Evolutionary conservation across 2,113 vertebrate genomes (phyloP).

Genomic region (Sceloporus tristichus): DNA sequence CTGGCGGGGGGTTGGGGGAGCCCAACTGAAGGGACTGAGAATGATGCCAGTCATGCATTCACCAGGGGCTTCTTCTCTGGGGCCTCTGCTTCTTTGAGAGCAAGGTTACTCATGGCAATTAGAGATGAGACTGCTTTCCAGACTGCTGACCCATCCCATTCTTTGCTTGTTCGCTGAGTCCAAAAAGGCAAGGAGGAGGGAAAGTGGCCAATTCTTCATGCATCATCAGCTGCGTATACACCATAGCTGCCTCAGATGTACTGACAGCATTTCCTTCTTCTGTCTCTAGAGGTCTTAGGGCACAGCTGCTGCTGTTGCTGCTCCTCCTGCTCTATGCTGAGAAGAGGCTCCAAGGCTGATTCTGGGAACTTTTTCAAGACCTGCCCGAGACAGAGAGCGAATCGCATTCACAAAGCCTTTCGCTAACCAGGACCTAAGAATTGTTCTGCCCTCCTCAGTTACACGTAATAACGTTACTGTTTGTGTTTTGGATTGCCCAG

Average conservation of each 20-base stretch:
- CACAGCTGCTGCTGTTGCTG: background rate
- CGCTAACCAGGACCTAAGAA: background rate
- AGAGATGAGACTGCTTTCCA: background rate
- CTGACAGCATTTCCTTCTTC: conserved; percentile 31
- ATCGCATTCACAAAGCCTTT: background rate
- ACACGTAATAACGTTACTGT: background rate
- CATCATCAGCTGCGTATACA: conserved; percentile 24
- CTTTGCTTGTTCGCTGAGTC: background rate
- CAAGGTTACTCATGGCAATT: background rate
- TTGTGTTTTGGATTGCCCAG: background rate
- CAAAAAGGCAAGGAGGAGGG: conserved; percentile 2
- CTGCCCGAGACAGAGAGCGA: background rate
- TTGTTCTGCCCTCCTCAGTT: too few species aligned
- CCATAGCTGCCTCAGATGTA: background rate
- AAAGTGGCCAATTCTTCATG: conserved; percentile 22
- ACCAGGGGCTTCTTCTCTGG: background rate
- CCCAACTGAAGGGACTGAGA: background rate
- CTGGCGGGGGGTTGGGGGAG: background rate
- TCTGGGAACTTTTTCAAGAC: background rate
- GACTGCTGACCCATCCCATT: background rate
- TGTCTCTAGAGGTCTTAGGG: background rate
- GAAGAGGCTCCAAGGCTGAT: conserved; percentile 4
- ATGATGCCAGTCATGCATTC: background rate
- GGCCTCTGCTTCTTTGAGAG: background rate
- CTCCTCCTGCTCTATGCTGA: conserved; percentile 9